Base-by-base conservation (phyloP, 2,888 invertebrate genomes). In the Limnephilus marmoratus region DNA sequence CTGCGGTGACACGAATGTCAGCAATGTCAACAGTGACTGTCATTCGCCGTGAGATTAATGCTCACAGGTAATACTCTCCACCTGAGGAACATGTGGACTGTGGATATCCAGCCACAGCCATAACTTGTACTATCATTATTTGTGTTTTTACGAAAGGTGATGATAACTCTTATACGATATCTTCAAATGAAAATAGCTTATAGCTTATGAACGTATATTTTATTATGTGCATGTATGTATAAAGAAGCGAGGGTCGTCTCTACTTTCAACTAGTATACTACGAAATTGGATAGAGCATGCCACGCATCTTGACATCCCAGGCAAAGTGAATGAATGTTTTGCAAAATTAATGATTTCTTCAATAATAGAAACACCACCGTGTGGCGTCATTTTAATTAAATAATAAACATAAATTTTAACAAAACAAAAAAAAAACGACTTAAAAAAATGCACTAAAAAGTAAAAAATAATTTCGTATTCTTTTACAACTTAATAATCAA, bases 21-120 rank as follows among this genome's bases (percentile, higher is more conserved):
- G 80, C 37, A 89, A 89, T 89, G 80, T 89, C 88, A 81, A 80
- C 80, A 80, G n/a, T n/a, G 86, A 37, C 29, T 89, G 88, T 80
- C 88, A 37, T 89, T 80, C n/a, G 86, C 15, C n/a, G 68, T 49
- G 83, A 83, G 83, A 83, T 83, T 31, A 37, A 83, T 83, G 24
- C 41, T 83, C 68, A 68, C 53, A 18, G 68, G 68, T 68, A 68
- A 68, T 68, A 68, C 68, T 9, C 68, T 68, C n/a, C 68, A 68
- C 68, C 68, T n/a, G 68, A 68, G 68, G 9, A 68, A 68, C 68
- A 68, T 68, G 68, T 68, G 68, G 18, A 53, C 18, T 53, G 53
- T 53, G 53, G 68, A 68, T 68, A n/a, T n/a, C 9, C 68, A 68
- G 24, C 68, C 68, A 68, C 68, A 24, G 68, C 68, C 68, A 68